Percentiles rank a stretch among this genome's conserved stretches.
phyloP scores from a whole-genome alignment of 2,888 invertebrate genomes.

The Autographa pulchrina region DNA sequence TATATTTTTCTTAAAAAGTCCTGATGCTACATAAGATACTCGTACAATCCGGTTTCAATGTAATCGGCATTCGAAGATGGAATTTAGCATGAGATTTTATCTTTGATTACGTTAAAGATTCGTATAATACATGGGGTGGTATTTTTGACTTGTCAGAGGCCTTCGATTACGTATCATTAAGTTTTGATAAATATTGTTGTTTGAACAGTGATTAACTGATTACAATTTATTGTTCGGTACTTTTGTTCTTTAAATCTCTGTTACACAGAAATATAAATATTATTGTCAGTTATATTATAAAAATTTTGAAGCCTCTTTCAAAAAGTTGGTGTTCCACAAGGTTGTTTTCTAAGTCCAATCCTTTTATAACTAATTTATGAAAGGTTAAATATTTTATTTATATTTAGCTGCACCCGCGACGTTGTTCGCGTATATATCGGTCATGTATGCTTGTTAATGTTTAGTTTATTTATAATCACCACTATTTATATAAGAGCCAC shows the following conservation, averaged over 20 bases:
- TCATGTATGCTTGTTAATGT: no score
- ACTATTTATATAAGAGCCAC: no score
- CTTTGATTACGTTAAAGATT: not conserved
- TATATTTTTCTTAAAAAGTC: not conserved
- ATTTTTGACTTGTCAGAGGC: not conserved
- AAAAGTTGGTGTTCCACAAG: not conserved
- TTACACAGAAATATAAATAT: not conserved
- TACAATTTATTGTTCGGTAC: not conserved
- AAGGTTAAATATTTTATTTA: no score
- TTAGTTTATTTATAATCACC: no score
- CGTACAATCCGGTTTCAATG: not conserved
- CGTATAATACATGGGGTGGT: conserved; percentile 1
- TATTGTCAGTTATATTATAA: not conserved
- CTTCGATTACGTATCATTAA: not conserved
- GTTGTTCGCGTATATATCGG: no score
- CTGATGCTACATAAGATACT: not conserved
- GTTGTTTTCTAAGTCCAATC: not conserved
- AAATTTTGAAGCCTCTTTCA: not conserved
- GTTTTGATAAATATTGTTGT: not conserved
- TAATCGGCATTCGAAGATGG: not conserved
- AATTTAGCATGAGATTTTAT: conserved; percentile 4
- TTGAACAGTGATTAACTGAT: not conserved
- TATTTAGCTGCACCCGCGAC: no score
- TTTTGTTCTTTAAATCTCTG: not conserved
- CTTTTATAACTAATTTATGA: not conserved